Conservation (phyloP, 2,888 invertebrate species). For the Drosophila imparisetae region DNA sequence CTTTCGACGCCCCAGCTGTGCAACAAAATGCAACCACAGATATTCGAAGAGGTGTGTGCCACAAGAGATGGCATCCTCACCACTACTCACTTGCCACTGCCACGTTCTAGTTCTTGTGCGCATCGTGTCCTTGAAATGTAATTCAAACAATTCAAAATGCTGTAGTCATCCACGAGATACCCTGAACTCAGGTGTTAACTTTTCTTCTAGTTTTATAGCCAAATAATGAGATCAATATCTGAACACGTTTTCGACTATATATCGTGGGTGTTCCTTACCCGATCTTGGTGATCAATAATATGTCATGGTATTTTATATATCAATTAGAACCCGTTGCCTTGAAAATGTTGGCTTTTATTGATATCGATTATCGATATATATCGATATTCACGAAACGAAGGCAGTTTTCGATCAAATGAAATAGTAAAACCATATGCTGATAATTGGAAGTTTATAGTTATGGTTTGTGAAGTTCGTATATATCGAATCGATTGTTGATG, state of each 20-base stretch:
- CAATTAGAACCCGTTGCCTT: neutral
- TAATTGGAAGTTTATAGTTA: neutral
- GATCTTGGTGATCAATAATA: neutral
- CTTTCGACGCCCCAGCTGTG: conserved; percentile 24
- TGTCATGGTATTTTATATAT: neutral
- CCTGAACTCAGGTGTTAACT: neutral
- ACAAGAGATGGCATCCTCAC: neutral
- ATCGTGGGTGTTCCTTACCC: neutral
- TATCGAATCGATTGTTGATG: neutral
- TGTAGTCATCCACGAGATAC: neutral
- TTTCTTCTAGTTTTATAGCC: neutral
- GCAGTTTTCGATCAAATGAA: neutral
- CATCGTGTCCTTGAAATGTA: conserved; percentile 51
- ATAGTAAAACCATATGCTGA: neutral
- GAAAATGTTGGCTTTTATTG: neutral
- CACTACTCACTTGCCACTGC: neutral
- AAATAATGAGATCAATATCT: neutral
- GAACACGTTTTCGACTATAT: neutral
- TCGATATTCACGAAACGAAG: neutral
- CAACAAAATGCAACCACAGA: conserved; percentile 27
- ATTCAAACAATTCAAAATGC: conserved; percentile 11
- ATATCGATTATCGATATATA: neutral
- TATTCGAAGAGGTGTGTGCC: conserved; percentile 5
- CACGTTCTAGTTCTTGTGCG: conserved; percentile 26
- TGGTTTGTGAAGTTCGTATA: neutral